Evolutionary conservation across 2,113 vertebrate genomes (phyloP).

Genomic region (Platichthys stellatus): DNA sequence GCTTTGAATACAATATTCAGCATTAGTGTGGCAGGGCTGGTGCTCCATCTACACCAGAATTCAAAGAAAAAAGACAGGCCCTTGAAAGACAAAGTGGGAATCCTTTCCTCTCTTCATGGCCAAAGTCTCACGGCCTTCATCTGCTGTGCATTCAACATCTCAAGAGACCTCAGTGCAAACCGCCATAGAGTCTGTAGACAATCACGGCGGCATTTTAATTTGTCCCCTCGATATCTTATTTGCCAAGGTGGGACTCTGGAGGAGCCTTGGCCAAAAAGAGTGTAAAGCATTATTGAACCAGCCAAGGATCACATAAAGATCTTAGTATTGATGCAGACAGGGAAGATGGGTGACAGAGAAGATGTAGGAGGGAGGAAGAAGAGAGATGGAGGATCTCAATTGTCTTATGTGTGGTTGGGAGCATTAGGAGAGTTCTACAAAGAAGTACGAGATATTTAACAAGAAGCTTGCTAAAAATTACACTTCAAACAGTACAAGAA

Average conservation of each 20-base stretch:
- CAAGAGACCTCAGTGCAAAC: constrained; percentile 25
- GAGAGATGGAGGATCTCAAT: too few relatives aligned
- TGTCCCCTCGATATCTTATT: constrained; percentile 66
- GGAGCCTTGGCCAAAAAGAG: constrained; percentile 36
- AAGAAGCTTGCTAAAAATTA: too few relatives aligned
- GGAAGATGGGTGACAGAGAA: not conserved
- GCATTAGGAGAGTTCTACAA: not conserved
- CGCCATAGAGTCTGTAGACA: constrained; percentile 50
- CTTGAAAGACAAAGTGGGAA: not conserved
- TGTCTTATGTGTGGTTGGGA: too few relatives aligned
- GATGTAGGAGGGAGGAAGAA: not conserved
- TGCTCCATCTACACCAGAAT: too few relatives aligned
- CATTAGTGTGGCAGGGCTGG: too few relatives aligned
- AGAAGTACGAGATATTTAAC: not conserved
- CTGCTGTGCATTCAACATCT: not conserved
- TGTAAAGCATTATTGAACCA: constrained; percentile 58
- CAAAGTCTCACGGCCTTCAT: not conserved
- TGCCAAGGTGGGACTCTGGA: constrained; percentile 42
- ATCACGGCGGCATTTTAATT: constrained; percentile 61
- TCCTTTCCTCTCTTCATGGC: not conserved
- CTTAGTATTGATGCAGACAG: constrained; percentile 53
- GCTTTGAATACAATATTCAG: too few relatives aligned
- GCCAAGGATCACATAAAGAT: constrained; percentile 48
- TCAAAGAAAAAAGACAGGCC: not conserved
- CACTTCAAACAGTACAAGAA: too few relatives aligned